These are phyloP conservation scores for Menidia beryllina DNA, from an alignment of 2,113 vertebrate species.

Conservation along the genomic window DNA sequence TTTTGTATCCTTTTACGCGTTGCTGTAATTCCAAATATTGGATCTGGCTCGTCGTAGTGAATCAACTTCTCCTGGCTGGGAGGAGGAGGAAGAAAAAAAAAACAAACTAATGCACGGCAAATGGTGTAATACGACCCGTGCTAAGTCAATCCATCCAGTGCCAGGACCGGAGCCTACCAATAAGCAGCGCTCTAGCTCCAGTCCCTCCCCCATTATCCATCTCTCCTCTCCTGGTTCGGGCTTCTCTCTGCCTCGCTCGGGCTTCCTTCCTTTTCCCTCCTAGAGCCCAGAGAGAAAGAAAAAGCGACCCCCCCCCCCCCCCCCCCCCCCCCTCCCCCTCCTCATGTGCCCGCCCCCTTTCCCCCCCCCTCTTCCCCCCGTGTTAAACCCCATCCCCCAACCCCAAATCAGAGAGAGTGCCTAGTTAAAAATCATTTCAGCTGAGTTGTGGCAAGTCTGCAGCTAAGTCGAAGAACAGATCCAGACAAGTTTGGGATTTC, in stretches of 20 bases:
- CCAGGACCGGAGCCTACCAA: conserved; percentile 74
- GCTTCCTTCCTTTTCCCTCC: conserved; percentile 78
- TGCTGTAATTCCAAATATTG: conserved; percentile 56
- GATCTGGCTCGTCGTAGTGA: conserved; percentile 61
- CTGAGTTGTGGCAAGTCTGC: conserved; percentile 50
- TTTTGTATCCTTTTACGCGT: conserved; percentile 63
- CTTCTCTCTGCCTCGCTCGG: conserved; percentile 65
- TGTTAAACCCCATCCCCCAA: conserved; percentile 65
- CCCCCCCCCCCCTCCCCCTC: conserved; percentile 40
- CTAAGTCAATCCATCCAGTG: conserved; percentile 83
- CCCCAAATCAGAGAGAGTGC: conserved; percentile 60
- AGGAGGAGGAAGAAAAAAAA: no score
- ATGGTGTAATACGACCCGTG: conserved; percentile 90
- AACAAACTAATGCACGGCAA: conserved; percentile 87
- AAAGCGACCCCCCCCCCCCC: conserved; percentile 32
- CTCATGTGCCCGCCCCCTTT: conserved; percentile 69
- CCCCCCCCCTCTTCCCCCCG: conserved; percentile 34
- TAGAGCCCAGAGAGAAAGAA: conserved; percentile 58
- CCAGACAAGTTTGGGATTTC: conserved; percentile 51
- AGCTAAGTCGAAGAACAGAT: conserved; percentile 58
- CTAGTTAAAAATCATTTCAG: conserved; percentile 73
- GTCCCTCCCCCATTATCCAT: conserved; percentile 80
- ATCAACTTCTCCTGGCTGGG: conserved; percentile 72
- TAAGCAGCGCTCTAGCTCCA: conserved; percentile 69
- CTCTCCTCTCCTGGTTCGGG: conserved; percentile 70